These are phyloP conservation scores for Sterrhoptilus dennistouni DNA, from an alignment of 2,113 vertebrate genomes.

Conservation along the genomic window DNA sequence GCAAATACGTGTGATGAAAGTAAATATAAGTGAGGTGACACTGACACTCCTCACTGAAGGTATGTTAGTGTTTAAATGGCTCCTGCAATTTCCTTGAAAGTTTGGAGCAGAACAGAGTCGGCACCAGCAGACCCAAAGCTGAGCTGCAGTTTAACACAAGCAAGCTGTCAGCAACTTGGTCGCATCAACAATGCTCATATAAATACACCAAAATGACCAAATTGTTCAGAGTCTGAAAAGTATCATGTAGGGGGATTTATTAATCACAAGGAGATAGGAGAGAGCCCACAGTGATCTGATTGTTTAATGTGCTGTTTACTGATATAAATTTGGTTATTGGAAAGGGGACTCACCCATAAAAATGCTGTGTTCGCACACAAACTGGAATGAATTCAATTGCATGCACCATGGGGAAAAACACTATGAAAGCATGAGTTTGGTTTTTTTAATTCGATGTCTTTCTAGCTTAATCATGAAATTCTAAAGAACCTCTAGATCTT, in stretches of 20 bases:
- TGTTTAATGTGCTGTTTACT: not conserved
- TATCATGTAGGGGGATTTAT: not conserved
- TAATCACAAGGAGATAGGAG: not conserved
- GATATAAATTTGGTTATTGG: not conserved
- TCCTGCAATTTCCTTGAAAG: not conserved
- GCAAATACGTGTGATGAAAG: not conserved
- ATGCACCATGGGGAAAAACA: not conserved
- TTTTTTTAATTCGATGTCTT: not conserved
- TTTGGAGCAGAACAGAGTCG: not conserved
- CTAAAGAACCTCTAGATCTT: not conserved
- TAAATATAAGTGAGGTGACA: not conserved
- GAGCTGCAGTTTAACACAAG: not conserved
- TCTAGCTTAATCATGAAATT: not conserved
- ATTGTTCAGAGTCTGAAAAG: not conserved
- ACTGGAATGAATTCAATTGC: not conserved
- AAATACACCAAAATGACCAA: not conserved
- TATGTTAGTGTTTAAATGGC: not conserved
- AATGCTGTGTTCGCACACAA: not conserved
- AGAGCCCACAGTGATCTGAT: not conserved
- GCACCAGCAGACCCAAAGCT: not conserved
- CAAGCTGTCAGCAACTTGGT: not conserved
- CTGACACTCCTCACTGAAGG: not conserved
- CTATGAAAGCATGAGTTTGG: not conserved
- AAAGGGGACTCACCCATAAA: not conserved
- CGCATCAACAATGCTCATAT: not conserved